Base-by-base conservation (phyloP, 2,888 invertebrate species). In the Xiphydria camelus region DNA sequence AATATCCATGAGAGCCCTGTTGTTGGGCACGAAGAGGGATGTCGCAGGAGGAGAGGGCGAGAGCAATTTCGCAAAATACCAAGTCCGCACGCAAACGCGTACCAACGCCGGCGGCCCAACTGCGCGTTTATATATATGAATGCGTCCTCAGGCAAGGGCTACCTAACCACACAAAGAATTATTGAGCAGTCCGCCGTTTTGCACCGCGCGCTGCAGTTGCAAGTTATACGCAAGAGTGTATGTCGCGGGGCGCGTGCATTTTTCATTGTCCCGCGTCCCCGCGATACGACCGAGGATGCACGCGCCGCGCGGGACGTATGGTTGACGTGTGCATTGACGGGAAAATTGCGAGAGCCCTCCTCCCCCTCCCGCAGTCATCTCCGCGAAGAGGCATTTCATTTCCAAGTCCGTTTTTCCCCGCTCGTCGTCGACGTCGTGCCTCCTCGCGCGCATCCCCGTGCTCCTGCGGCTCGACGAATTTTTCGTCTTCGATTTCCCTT, bases 261-360 rank as follows among this genome's bases (percentile, higher is more conserved):
- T 57, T 57, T 55, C 43, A 57, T 57, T 43, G 47, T 53, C 41
- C 51, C 55, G 44, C 47, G 42, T 54, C 43, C 29, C 23, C 22
- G 22, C 26, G 23, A 12, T 31, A 38, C 37, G 23, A 4, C 37
- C 23, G 25, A 26, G 23, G 14, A 14, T 22, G 14, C 23, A 6
- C 37, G 6, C 34, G 17, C n/a, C n/a, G n/a, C n/a, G n/a, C n/a
- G 19, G 19, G 10, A 9, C 19, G n/a, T 17, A 34, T 43, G 54
- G 53, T 55, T 59, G 61, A 59, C 61, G 51, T 52, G 48, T 51
- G 59, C 55, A 68, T 69, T 59, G 65, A 68, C 61, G 59, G 64
- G 66, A 59, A 68, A 69, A 68, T 67, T 64, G 59, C 62, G 49
- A 52, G 47, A 49, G 47, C 46, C 51, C 17, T 9, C 17, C 18